Evolutionary conservation across 2,113 vertebrate genomes (phyloP).

Genomic region (Meles meles): DNA sequence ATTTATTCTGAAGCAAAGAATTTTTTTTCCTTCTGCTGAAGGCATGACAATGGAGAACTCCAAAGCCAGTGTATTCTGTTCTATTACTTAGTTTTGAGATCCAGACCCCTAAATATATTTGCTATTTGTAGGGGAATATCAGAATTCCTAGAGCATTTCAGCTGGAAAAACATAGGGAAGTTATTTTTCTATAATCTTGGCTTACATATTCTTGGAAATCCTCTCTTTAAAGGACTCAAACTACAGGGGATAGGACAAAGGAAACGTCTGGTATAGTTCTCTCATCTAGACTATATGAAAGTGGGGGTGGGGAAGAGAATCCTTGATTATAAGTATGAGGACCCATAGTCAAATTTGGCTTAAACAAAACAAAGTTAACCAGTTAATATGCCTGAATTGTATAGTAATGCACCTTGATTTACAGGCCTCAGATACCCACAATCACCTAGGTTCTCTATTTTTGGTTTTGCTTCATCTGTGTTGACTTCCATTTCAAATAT

Average conservation of each 20-base stretch:
- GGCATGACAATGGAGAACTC: neutral
- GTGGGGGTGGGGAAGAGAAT: neutral
- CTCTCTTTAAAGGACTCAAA: neutral
- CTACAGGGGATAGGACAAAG: neutral
- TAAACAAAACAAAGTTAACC: neutral
- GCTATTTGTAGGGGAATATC: neutral
- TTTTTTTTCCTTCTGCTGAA: neutral
- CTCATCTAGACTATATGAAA: neutral
- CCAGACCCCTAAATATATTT: neutral
- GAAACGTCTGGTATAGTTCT: neutral
- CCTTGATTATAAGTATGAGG: neutral
- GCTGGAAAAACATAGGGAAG: neutral
- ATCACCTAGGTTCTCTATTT: neutral
- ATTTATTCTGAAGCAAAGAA: neutral
- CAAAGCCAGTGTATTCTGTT: neutral
- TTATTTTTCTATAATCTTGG: neutral
- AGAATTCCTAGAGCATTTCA: neutral
- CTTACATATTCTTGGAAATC: neutral
- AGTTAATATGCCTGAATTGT: neutral
- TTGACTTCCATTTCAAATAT: neutral
- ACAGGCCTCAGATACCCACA: neutral
- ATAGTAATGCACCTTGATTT: neutral
- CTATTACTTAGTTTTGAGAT: conserved; percentile 4
- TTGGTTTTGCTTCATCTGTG: neutral
- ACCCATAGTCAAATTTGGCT: neutral